Conservation (phyloP, 2,888 invertebrate species). For the Cyclophora albipunctata region DNA sequence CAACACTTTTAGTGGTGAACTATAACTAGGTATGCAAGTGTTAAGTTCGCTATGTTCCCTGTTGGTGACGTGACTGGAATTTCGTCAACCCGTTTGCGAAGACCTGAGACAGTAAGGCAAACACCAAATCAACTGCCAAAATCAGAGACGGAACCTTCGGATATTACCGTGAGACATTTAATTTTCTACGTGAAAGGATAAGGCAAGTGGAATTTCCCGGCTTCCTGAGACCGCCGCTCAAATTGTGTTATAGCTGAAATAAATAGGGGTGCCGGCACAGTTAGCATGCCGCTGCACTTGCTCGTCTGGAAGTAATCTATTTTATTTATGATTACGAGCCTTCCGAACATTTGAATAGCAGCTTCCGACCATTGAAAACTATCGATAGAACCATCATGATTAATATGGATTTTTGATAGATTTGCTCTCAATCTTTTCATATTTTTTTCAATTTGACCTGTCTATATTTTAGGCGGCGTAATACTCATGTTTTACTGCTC, state of each 20-base stretch:
- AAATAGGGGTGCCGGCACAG: constrained; percentile 35
- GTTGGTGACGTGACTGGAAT: too few species aligned
- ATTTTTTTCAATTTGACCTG: neutral
- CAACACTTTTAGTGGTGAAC: too few species aligned
- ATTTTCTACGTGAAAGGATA: constrained; percentile 75
- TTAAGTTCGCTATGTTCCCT: too few species aligned
- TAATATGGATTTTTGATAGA: constrained; percentile 1
- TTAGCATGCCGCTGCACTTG: constrained; percentile 26
- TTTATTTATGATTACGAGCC: constrained; percentile 1
- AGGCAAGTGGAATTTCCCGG: constrained; percentile 61
- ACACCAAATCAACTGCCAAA: constrained; percentile 66
- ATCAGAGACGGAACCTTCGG: constrained; percentile 53
- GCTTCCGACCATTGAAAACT: neutral
- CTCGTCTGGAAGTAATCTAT: constrained; percentile 12
- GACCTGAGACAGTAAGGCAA: neutral
- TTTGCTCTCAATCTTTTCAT: neutral
- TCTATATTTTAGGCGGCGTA: neutral
- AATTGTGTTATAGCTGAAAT: constrained; percentile 53
- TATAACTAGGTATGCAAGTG: too few species aligned
- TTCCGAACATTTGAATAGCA: neutral
- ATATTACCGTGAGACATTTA: constrained; percentile 71
- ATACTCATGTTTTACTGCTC: too few species aligned
- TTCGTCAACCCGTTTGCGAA: too few species aligned
- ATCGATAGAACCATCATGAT: neutral
- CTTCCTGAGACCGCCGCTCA: constrained; percentile 45